Percentiles rank a stretch among this genome's conserved stretches.
Conservation (phyloP, 1,140 invertebrate genomes). For the Oncopodura yosiiana region DNA sequence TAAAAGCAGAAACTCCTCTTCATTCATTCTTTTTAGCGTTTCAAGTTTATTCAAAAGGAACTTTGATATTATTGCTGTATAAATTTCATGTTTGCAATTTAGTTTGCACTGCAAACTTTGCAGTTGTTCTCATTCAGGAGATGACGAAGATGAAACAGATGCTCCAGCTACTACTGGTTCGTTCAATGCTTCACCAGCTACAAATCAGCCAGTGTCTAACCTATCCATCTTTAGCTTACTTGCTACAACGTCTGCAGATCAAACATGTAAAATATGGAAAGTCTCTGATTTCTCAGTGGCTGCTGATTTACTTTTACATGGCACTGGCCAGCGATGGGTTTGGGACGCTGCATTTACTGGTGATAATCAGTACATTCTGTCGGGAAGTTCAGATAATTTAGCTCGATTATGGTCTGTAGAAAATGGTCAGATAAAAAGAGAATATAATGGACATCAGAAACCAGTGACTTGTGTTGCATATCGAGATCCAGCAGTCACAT, state of each 20-base stretch:
- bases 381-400: conserved; percentile 79
- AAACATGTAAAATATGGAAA: conserved; percentile 80
- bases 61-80: too few species aligned
- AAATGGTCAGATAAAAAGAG: conserved; percentile 69
- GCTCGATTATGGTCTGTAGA: conserved; percentile 85
- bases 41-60: too few species aligned
- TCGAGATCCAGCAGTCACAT: too few species aligned
- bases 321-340: conserved; percentile 82
- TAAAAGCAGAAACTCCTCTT: too few species aligned
- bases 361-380: conserved; percentile 89
- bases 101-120: too few species aligned
- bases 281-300: conserved; percentile 67
- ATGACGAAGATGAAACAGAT: too few species aligned
- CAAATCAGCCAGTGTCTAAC: too few species aligned
- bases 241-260: conserved; percentile 90
- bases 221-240: conserved; percentile 68
- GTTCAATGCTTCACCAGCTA: too few species aligned
- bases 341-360: conserved; percentile 96
- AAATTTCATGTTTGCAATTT: too few species aligned
- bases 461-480: conserved; percentile 88
- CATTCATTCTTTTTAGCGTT: too few species aligned
- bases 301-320: conserved; percentile 63
- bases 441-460: conserved; percentile 92
- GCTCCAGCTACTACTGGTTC: too few species aligned
- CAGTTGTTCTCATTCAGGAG: too few species aligned